These are phyloP conservation scores for Colletes latitarsis DNA, from an alignment of 1,140 invertebrate species.

Conservation along the genomic window DNA sequence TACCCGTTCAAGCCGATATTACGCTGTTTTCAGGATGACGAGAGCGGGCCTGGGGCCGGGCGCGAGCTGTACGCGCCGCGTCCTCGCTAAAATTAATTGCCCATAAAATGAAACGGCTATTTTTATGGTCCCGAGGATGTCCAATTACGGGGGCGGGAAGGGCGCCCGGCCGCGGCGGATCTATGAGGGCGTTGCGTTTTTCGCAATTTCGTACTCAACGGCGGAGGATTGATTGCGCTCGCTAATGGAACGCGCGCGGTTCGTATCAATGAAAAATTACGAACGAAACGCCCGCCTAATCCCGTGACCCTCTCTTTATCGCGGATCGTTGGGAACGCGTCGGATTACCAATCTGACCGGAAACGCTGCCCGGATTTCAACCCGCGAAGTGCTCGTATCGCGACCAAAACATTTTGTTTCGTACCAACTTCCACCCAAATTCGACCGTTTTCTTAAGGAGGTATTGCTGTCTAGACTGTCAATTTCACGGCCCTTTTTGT, in stretches of 20 bases:
- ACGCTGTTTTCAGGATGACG: constrained; percentile 36
- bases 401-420: neutral
- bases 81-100: constrained; percentile 72
- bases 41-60: neutral
- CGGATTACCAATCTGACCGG: neutral
- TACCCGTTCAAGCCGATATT: constrained; percentile 39
- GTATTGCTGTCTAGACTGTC: too few relatives aligned
- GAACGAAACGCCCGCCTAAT: neutral
- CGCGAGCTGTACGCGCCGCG: constrained; percentile 46
- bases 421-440: too few relatives aligned
- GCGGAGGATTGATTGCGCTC: constrained; percentile 45
- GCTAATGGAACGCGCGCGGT: constrained; percentile 43
- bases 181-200: constrained; percentile 29
- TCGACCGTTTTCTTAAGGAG: too few relatives aligned
- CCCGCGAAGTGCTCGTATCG: neutral
- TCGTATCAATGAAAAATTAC: constrained; percentile 38
- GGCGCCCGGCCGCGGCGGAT: neutral
- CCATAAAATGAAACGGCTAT: constrained; percentile 73
- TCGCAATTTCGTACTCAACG: constrained; percentile 46
- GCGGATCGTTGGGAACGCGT: neutral
- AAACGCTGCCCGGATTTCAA: neutral
- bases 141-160: constrained; percentile 62
- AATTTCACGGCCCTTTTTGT: too few relatives aligned
- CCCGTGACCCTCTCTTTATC: neutral
- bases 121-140: constrained; percentile 66